Percentiles rank a stretch among this genome's conserved stretches.
phyloP scores from a whole-genome alignment of 2,113 vertebrate genomes.

The Leptodactylus fuscus region DNA sequence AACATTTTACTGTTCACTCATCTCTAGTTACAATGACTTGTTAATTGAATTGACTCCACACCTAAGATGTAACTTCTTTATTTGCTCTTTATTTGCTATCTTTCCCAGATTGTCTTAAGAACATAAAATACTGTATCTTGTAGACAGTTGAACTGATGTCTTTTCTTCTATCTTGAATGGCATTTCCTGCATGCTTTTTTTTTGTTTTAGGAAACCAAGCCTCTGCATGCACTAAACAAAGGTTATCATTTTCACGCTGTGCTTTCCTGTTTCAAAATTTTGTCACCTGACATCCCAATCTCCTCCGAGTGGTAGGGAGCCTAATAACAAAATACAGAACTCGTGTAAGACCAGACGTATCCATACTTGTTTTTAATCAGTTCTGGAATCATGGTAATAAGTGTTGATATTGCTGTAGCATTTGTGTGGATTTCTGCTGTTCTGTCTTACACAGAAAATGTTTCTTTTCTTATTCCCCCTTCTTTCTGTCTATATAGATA shows the following conservation, averaged over 20 bases:
- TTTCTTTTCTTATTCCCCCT: not conserved
- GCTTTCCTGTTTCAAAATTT: conserved; percentile 53
- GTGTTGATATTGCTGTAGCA: conserved; percentile 46
- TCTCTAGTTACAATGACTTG: too few species aligned
- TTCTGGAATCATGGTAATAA: conserved; percentile 55
- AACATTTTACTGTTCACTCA: too few species aligned
- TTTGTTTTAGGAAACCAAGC: conserved; percentile 47
- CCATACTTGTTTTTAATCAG: conserved; percentile 59
- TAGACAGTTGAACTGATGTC: not conserved
- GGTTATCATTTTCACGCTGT: conserved; percentile 59
- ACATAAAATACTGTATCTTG: not conserved
- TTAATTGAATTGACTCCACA: not conserved
- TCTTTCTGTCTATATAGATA: not conserved
- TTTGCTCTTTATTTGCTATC: not conserved
- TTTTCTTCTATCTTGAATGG: conserved; percentile 28
- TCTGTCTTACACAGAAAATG: not conserved
- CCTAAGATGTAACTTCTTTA: not conserved
- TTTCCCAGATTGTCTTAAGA: not conserved
- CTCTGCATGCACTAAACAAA: conserved; percentile 60
- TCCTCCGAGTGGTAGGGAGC: conserved; percentile 55
- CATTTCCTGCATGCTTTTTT: conserved; percentile 36
- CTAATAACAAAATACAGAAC: conserved; percentile 44
- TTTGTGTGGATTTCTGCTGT: conserved; percentile 39
- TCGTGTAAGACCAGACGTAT: conserved; percentile 35
- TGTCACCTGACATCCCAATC: conserved; percentile 59